Conservation (phyloP, 2,113 vertebrate species). For the Scophthalmus maximus region DNA sequence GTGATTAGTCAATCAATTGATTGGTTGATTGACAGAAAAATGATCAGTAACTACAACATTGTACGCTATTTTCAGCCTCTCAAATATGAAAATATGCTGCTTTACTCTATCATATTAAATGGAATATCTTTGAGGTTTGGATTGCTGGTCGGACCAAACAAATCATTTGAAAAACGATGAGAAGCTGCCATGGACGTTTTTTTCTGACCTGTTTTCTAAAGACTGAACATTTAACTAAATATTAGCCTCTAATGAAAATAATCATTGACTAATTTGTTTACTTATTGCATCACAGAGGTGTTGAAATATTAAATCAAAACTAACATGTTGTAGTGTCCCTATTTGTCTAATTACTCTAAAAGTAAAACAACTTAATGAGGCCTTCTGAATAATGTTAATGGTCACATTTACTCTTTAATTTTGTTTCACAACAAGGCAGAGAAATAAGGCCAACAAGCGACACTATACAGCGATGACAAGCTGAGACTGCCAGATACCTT, state of each 20-base stretch:
- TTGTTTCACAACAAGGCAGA: slow-evolving; percentile 10
- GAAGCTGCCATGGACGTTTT: neutral
- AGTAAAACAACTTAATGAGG: slow-evolving; percentile 3
- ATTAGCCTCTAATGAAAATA: no score
- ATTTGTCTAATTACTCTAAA: neutral
- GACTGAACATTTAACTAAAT: neutral
- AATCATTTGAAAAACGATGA: no score
- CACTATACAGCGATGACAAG: slow-evolving; percentile 30
- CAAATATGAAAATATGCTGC: neutral
- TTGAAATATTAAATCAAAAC: neutral
- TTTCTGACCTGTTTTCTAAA: neutral
- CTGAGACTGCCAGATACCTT: slow-evolving; percentile 31
- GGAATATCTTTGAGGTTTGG: no score
- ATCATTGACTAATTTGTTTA: no score
- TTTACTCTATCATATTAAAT: neutral
- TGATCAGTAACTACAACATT: no score
- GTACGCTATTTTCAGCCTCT: no score
- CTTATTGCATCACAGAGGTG: neutral
- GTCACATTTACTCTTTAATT: slow-evolving; percentile 12
- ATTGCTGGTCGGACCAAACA: no score
- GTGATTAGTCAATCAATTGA: neutral
- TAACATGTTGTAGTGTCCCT: neutral
- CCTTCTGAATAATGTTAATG: neutral
- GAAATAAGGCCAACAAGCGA: slow-evolving; percentile 9
- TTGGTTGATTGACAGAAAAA: neutral